phyloP scores from a whole-genome alignment of 2,888 invertebrate genomes.

The Junonia oenone region DNA sequence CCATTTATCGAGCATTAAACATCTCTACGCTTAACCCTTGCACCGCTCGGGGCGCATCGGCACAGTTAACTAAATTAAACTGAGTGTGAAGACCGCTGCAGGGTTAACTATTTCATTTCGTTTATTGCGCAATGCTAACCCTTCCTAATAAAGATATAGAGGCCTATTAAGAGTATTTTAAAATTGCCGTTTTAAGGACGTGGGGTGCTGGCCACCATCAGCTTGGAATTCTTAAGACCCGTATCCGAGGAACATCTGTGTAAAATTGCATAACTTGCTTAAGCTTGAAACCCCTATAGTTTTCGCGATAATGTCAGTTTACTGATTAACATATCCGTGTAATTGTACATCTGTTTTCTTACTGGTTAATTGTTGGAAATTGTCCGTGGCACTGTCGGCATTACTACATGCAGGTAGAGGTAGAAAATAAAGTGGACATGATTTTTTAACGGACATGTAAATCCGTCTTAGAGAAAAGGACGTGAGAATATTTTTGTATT shows the following conservation, averaged over 20 bases:
- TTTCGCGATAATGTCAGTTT: slow-evolving; percentile 15
- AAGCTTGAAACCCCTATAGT: slow-evolving; percentile 24
- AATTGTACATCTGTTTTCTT: slow-evolving; percentile 17
- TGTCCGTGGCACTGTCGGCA: neutral
- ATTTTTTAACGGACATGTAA: no score
- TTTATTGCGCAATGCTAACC: slow-evolving; percentile 75
- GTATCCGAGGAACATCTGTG: slow-evolving; percentile 31
- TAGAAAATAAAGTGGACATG: no score
- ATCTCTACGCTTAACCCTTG: slow-evolving; percentile 63
- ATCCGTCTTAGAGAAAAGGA: no score
- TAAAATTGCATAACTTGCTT: slow-evolving; percentile 13
- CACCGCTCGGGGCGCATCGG: slow-evolving; percentile 65
- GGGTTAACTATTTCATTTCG: slow-evolving; percentile 79
- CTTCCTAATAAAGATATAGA: slow-evolving; percentile 75
- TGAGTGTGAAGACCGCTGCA: slow-evolving; percentile 77
- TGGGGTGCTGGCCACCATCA: slow-evolving; percentile 10
- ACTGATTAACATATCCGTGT: slow-evolving; percentile 9
- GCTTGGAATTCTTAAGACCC: slow-evolving; percentile 38
- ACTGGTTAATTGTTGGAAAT: neutral
- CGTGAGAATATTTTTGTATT: no score
- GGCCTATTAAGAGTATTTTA: slow-evolving; percentile 65
- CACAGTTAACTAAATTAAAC: slow-evolving; percentile 79
- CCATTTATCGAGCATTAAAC: slow-evolving; percentile 17
- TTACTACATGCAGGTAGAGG: no score
- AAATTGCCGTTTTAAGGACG: slow-evolving; percentile 43